Evolutionary conservation across 2,888 invertebrate species (phyloP), one percentile per base, ranked within the genome.

Genomic region (Osedax frankpressi): DNA sequence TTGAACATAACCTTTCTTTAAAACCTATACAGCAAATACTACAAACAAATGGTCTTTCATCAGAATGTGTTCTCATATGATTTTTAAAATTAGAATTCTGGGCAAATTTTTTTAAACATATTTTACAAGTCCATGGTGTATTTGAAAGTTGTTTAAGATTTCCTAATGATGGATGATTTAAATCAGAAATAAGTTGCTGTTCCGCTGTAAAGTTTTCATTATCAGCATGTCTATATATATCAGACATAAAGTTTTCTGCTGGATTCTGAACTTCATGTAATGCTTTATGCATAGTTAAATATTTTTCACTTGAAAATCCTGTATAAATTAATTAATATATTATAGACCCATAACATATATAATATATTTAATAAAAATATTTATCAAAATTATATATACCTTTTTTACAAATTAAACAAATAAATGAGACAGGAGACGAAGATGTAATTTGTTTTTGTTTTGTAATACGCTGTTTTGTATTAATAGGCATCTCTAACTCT

Each of bases 41-140:
- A 70, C 78, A 78, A 24, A 77, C 77, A 72, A 76, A 78, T 2
- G 78, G 78, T 26, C 78, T 72, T 70, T 78, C 78, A 71, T 78
- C 78, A 0, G 78, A 78, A 70, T 78, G 78, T 3, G 78, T 78
- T 2, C 78, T 71, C 71, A 78, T 78, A 76, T 78, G 78, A 59
- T 78, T 78, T 72, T 78, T 78, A 74, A 75, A 78, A 74, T 76
- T 78, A 2, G 78, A 78, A 73, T 78, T 78, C 67, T 78, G 78
- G 3, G 76, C 77, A 74, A 78, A 78, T 11, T 71, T 73, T 71
- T 78, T 78, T 70, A 75, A 72, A 74, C 78, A 78, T 72, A 77
- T 75, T 62, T 78, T 76, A 60, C 78, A 78, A n/a, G 78, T 76
- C 78, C 78, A 78, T 24, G 73, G 71, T 24, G 69, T 69, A 30